Percentiles rank a stretch among this genome's conserved stretches.
These are phyloP conservation scores for Heliconius erato DNA, from an alignment of 2,888 invertebrate genomes.

Conservation along the genomic window DNA sequence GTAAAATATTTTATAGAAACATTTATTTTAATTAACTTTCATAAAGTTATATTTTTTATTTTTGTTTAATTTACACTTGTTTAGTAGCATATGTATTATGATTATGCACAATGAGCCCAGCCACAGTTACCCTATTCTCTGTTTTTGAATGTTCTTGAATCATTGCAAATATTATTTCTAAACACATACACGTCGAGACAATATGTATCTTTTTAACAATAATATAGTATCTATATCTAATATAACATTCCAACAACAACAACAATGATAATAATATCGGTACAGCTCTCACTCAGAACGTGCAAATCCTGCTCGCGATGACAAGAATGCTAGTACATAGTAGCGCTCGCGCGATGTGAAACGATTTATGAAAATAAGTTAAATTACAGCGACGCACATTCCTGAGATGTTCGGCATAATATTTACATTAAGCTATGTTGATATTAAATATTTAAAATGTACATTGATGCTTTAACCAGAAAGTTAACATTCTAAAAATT, in stretches of 20 bases:
- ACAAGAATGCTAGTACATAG: constrained; percentile 28
- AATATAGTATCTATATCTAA: neutral
- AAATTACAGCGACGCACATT: constrained; percentile 28
- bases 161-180: too few relatives aligned
- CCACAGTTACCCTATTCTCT: too few relatives aligned
- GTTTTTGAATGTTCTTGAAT: too few relatives aligned
- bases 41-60: too few relatives aligned
- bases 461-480: neutral
- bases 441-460: constrained; percentile 20
- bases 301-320: constrained; percentile 24
- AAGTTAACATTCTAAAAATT: too few relatives aligned
- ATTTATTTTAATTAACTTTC: too few relatives aligned
- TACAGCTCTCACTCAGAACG: constrained; percentile 2
- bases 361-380: constrained; percentile 38
- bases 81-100: too few relatives aligned
- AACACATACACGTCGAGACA: neutral
- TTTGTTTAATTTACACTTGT: too few relatives aligned
- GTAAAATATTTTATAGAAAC: neutral
- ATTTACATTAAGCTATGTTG: neutral
- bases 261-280: too few relatives aligned
- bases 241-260: too few relatives aligned
- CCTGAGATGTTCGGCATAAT: constrained; percentile 8
- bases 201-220: neutral
- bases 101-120: too few relatives aligned
- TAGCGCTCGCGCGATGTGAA: constrained; percentile 25